Conservation (phyloP, 2,888 invertebrate species). For the Papilio demoleus region DNA sequence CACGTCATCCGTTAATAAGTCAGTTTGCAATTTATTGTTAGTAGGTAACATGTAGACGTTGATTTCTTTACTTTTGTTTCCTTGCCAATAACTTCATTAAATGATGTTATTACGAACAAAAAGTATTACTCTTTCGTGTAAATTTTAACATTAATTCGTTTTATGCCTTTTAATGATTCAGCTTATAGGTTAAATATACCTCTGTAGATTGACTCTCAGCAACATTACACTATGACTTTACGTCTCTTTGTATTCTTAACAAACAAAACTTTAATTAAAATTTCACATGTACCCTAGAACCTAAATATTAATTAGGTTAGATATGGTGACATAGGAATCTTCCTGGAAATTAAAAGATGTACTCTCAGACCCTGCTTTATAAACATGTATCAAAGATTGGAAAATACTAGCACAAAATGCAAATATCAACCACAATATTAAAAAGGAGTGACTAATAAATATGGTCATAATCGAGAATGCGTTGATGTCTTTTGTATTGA, state of each 20-base stretch:
- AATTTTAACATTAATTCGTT: background rate
- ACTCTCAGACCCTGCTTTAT: too few relatives aligned
- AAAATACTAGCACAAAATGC: slow-evolving; percentile 17
- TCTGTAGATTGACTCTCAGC: too few relatives aligned
- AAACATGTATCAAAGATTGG: background rate
- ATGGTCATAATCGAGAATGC: slow-evolving; percentile 53
- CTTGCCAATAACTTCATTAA: background rate
- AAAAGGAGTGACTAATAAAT: slow-evolving; percentile 31
- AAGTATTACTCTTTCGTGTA: background rate
- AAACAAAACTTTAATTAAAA: too few relatives aligned
- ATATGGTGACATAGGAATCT: too few relatives aligned
- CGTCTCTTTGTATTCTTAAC: too few relatives aligned
- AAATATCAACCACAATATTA: slow-evolving; percentile 34
- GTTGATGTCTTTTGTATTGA: slow-evolving; percentile 73
- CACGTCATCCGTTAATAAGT: slow-evolving; percentile 32
- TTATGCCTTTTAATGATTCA: background rate
- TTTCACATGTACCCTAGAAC: too few relatives aligned
- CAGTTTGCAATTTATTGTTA: slow-evolving; percentile 28
- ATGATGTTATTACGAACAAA: background rate
- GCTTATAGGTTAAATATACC: background rate
- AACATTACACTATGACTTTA: too few relatives aligned
- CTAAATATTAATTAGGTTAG: too few relatives aligned
- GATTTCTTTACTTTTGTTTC: slow-evolving; percentile 40
- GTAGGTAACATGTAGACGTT: slow-evolving; percentile 39
- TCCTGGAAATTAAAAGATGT: too few relatives aligned